Conservation (phyloP, 2,113 vertebrate genomes). For the Nothocercus nigrocapillus region DNA sequence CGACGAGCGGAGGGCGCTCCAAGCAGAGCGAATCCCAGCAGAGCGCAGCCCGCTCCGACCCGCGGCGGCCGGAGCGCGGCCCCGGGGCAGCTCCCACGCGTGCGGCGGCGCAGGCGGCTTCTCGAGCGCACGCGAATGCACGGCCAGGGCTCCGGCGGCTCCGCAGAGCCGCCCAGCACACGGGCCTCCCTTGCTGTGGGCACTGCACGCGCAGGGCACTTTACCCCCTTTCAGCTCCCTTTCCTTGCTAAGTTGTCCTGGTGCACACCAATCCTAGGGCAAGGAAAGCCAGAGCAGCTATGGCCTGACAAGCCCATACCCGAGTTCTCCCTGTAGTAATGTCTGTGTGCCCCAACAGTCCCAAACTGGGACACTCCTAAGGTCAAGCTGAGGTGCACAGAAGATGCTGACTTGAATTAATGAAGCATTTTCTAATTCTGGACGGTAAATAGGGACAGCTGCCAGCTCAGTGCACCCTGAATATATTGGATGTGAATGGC, state of each 20-base stretch:
- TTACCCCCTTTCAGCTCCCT: background rate
- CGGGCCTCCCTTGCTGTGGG: fast-evolving
- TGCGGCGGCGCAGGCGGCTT: no score
- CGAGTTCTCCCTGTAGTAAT: background rate
- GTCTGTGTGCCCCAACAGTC: background rate
- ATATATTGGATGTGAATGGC: background rate
- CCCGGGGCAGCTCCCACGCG: no score
- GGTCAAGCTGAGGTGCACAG: background rate
- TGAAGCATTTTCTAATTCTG: constrained; percentile 53
- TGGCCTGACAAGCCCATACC: background rate
- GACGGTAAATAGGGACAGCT: constrained; percentile 35
- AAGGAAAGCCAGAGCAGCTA: background rate
- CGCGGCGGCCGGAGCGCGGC: no score
- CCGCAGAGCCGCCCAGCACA: background rate
- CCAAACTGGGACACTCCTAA: constrained; percentile 3
- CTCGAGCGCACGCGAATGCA: background rate
- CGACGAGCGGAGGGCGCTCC: no score
- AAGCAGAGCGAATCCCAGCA: no score
- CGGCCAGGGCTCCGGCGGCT: background rate
- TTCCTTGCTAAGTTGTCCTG: background rate
- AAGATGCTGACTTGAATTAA: constrained; percentile 21
- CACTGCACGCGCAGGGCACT: fast-evolving
- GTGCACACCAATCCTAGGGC: fast-evolving
- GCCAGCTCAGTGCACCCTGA: background rate
- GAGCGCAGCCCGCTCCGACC: no score